Percentiles rank a stretch among this genome's conserved stretches.
phyloP scores from a whole-genome alignment of 2,888 invertebrate genomes.

The Cryptops parisi region DNA sequence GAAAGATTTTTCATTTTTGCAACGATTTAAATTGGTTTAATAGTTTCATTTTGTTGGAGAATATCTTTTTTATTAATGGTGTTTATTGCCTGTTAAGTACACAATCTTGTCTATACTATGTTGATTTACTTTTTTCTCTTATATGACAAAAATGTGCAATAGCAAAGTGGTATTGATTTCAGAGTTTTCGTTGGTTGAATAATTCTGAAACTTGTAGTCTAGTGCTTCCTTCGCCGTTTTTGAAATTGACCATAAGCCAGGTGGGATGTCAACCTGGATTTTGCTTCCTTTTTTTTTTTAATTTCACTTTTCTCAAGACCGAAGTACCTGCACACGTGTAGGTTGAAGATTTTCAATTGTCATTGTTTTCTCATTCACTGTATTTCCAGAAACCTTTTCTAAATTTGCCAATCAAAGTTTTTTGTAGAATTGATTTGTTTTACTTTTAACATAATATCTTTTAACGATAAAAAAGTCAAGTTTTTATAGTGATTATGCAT shows the following conservation, averaged over 20 bases:
- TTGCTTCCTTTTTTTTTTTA: constrained; percentile 8
- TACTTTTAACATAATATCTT: too few relatives aligned
- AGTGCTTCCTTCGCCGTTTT: neutral
- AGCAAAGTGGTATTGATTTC: too few relatives aligned
- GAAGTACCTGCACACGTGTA: constrained; percentile 13
- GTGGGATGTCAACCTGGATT: constrained; percentile 15
- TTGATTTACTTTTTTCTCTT: too few relatives aligned
- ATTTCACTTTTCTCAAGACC: constrained; percentile 8
- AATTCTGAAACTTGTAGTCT: too few relatives aligned
- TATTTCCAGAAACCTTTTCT: constrained; percentile 8
- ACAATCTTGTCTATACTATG: too few relatives aligned
- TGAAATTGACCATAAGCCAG: neutral
- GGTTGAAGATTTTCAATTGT: constrained; percentile 7
- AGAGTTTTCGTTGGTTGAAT: too few relatives aligned
- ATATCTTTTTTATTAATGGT: too few relatives aligned
- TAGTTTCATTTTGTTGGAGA: too few relatives aligned
- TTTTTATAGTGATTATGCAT: constrained; percentile 15
- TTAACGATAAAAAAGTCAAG: constrained; percentile 7
- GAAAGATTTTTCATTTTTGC: too few relatives aligned
- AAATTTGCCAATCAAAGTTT: constrained; percentile 14
- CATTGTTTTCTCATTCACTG: constrained; percentile 12
- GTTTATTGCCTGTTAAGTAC: too few relatives aligned
- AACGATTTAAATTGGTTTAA: too few relatives aligned
- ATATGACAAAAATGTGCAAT: too few relatives aligned
- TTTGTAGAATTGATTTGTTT: constrained; percentile 10